Base-by-base conservation (phyloP, 1,140 invertebrate genomes). In the Dreissena polymorpha region DNA sequence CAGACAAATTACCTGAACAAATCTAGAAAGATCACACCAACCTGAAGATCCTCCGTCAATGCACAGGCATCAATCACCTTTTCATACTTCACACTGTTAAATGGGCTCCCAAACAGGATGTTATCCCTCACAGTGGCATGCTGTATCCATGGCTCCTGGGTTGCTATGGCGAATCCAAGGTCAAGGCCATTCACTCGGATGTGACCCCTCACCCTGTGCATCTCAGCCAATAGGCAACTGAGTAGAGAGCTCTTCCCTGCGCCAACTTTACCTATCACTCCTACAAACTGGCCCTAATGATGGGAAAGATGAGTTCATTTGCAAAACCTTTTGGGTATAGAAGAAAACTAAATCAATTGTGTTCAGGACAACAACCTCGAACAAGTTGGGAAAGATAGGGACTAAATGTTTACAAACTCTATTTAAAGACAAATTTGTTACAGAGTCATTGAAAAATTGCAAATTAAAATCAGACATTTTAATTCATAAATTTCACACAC, bases 91-190 rank as follows among this genome's bases (percentile, higher is more conserved):
- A 93, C 93, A 71, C 95, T 94, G 90, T 98, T 95, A 86, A 96
- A 97, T 1, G 95, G 92, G 89, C 95, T 95, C 0, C 97, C 98
- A 94, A 99, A 99, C 7, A 99, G 92, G 89, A 99, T 98, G 90
- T 99, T 99, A 50, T 98, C 97, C 64, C 96, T 94, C 39, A 99
- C 95, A 0, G 97, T 97, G 50, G 96, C 97, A 77, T 97, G 95
- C 89, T 98, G 96, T 60, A 99, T 93, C 98, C 98, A 99, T 12
- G 97, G 94, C 83, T 96, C 96, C 94, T 99, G 98, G 18, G 96
- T 94, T 21, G 96, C 98, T 91, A 99, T 71, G 18, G 88, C 91
- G 83, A 92, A 91, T 0, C 90, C 89, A 69, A 83, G 63, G 10
- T 85, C 77, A 67, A 86, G 84, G 39, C 71, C 70, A 25, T 68